Evolutionary conservation across 2,113 vertebrate species (phyloP), one percentile per base, ranked within the genome.

Genomic region (Periophthalmodon schlosseri): DNA sequence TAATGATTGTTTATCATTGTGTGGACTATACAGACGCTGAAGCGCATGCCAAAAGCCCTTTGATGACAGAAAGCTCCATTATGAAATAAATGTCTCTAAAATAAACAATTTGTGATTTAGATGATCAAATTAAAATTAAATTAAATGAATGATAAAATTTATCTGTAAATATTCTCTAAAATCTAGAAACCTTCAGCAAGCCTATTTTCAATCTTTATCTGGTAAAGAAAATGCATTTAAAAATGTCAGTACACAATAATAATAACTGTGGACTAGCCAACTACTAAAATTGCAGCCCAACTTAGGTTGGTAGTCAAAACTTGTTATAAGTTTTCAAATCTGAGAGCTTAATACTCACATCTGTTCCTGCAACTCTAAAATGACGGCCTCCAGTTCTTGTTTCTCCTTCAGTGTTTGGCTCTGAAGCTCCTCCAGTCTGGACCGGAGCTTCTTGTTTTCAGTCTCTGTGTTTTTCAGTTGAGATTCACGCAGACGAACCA

Each of bases 321-420:
- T 44, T 10, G 7, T 44, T 44, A 44, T 5, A 44, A 44, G 39
- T 44, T 44, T 44, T 44, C 9, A 44, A 10, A 44, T 44, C 39
- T 44, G 10, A 52, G 50, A 49, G 13, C 11, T 0, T 4, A 47
- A n/a, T 4, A 76, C 87, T 95, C 93, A 99, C 97, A 97, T 93
- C 92, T 98, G 97, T 88, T 96, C 97, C 91, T 99, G 97, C 69
- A 99, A 94, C 91, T 98, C 97, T 87, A 98, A 91, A 84, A 99
- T 95, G 39, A 98, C 89, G 9, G 93, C 94, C 81, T 99, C 97
- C 80, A 99, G 93, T 74, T 99, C 97, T 76, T 93, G 94, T 89
- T 98, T 98, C 91, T 99, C 97, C 64, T 94, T 95, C 73, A 95
- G 95, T 87, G 96, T 95, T 91, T 96, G 95, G 61, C 93, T 93